Evolutionary conservation across 1,140 invertebrate species (phyloP), one percentile per base, ranked within the genome.

Genomic region (Trinorchestia longiramus): DNA sequence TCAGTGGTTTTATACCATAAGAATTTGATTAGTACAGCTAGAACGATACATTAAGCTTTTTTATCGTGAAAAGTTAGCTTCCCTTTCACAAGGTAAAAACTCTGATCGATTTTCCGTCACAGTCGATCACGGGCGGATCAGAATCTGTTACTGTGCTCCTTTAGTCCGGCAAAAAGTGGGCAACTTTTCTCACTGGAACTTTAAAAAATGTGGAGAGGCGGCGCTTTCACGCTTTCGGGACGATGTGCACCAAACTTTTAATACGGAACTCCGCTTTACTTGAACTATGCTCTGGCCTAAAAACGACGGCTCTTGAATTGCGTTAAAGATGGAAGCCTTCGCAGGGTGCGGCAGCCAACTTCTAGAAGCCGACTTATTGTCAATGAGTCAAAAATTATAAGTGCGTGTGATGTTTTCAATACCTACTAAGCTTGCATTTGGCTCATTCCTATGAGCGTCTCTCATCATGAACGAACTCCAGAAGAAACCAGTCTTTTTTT

Each of bases 161-260:
- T 94, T 44, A 45, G 92, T 42, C 92, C 43, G 8, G 43, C 44
- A 94, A 94, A 94, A 94, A 94, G 43, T 11, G 43, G 43, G 43
- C 92, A 47, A 94, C 43, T 94, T 94, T 94, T 44, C 40, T 42
- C 43, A 94, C 41, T n/a, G 44, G 44, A 94, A 94, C 92, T 94
- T 94, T 47, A 94, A 94, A 94, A 94, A 94, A 94, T 94, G 88
- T 91, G 43, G 43, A 94, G 44, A 45, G 92, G 92, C 44, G 92
- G 92, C 44, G 92, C 92, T 94, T 94, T 94, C 92, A 94, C 92
- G 92, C 92, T 43, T 47, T 94, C 44, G 44, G 92, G 43, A 43
- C 92, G 92, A 94, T 94, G 92, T 94, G 92, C 44, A 43, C 92
- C 43, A 45, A 94, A 94, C 92, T 94, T 94, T 94, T 94, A 94